Percentiles rank a stretch among this genome's conserved stretches.
Conservation (phyloP, 2,113 vertebrate genomes). For the Spea bombifrons region DNA sequence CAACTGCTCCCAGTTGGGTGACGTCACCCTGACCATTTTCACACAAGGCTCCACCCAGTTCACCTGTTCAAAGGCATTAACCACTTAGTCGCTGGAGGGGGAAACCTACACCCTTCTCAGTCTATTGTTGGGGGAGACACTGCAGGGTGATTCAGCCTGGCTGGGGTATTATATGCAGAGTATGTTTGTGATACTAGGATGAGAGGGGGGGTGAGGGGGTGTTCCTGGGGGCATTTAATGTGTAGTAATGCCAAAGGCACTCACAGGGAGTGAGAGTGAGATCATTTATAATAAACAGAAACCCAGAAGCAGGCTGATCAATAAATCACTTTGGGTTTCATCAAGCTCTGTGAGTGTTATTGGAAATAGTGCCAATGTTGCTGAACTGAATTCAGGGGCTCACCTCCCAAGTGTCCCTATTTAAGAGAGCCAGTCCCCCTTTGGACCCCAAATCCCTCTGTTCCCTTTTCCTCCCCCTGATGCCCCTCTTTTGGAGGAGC, state of each 20-base stretch:
- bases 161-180: slow-evolving; percentile 19
- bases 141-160: slow-evolving; percentile 5
- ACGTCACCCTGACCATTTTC: slow-evolving; percentile 23
- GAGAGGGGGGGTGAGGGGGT: background rate
- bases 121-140: slow-evolving; percentile 12
- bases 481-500: too few relatives aligned
- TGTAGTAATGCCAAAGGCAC: background rate
- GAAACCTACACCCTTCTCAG: background rate
- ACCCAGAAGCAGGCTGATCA: background rate
- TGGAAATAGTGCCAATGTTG: too few relatives aligned
- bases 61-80: slow-evolving; percentile 22
- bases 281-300: background rate
- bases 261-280: background rate
- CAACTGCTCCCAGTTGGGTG: slow-evolving; percentile 19
- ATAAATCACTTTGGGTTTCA: background rate
- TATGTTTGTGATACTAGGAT: background rate
- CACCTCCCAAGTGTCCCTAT: too few relatives aligned
- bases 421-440: too few relatives aligned
- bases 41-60: slow-evolving; percentile 23
- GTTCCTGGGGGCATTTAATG: background rate
- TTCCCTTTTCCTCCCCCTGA: too few relatives aligned
- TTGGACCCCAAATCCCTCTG: too few relatives aligned
- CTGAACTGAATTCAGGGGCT: too few relatives aligned
- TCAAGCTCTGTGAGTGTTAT: too few relatives aligned
- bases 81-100: background rate